phyloP scores from a whole-genome alignment of 2,888 invertebrate genomes.

The Geotrupes spiniger region DNA sequence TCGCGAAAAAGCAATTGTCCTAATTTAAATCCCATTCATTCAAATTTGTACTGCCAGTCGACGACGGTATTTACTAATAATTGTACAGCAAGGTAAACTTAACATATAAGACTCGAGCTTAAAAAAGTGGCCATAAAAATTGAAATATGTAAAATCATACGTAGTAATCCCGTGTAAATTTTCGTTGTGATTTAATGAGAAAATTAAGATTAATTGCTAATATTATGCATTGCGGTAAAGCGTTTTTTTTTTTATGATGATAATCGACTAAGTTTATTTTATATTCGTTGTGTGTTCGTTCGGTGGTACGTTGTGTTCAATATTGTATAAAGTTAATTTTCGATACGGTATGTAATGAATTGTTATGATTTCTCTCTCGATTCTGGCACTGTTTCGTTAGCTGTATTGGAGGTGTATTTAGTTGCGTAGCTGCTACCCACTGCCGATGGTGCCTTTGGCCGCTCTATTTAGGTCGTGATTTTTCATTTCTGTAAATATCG shows the following conservation, averaged over 20 bases:
- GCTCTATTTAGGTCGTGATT: slow-evolving; percentile 23
- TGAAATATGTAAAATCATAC: slow-evolving; percentile 5
- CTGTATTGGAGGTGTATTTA: slow-evolving; percentile 10
- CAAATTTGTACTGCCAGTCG: too few relatives aligned
- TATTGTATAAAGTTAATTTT: slow-evolving; percentile 7
- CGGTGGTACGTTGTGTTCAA: slow-evolving; percentile 10
- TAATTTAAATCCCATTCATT: too few relatives aligned
- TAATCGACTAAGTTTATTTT: too few relatives aligned
- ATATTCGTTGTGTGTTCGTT: background rate
- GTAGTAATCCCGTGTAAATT: background rate
- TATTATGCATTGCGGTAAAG: background rate
- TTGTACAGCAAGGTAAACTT: background rate
- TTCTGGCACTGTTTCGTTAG: slow-evolving; percentile 17
- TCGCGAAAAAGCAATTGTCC: too few relatives aligned
- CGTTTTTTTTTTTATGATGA: background rate
- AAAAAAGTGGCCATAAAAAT: background rate
- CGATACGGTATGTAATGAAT: background rate
- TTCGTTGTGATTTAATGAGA: slow-evolving; percentile 2
- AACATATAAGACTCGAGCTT: background rate
- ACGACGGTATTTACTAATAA: too few relatives aligned
- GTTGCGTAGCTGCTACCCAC: slow-evolving; percentile 24
- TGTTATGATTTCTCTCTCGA: background rate
- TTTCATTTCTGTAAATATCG: slow-evolving; percentile 23
- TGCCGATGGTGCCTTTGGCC: slow-evolving; percentile 25
- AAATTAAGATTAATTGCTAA: slow-evolving; percentile 1